Evolutionary conservation across 2,888 invertebrate species (phyloP).

Genomic region (Brachypalpus laphriformis): DNA sequence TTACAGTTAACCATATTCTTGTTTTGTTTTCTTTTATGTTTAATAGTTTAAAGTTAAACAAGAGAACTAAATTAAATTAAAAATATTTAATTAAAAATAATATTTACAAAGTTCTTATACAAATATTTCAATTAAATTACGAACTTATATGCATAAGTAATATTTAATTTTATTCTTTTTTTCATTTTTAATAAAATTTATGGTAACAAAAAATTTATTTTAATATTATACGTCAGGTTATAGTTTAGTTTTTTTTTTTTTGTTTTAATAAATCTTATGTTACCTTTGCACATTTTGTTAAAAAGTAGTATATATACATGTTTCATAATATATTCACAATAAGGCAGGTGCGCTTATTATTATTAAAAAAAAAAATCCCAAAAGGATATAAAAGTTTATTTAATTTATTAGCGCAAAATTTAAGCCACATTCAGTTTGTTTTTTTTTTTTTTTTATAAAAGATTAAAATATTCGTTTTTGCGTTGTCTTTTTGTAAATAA

Average conservation of each 20-base stretch:
- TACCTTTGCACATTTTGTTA: slow-evolving; percentile 63
- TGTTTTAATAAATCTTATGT: slow-evolving; percentile 25
- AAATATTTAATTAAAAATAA: slow-evolving; percentile 52
- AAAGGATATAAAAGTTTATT: neutral
- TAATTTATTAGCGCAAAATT: neutral
- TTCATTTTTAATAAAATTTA: neutral
- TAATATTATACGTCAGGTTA: neutral
- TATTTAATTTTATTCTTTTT: neutral
- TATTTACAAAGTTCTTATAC: slow-evolving; percentile 54
- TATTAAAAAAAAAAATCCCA: neutral
- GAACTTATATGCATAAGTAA: slow-evolving; percentile 26
- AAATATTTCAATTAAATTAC: slow-evolving; percentile 52
- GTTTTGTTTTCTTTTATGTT: slow-evolving; percentile 20
- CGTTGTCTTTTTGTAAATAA: slow-evolving; percentile 27
- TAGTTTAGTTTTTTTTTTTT: neutral
- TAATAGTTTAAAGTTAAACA: slow-evolving; percentile 38
- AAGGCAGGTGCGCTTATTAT: slow-evolving; percentile 62
- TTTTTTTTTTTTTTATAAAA: too few species aligned
- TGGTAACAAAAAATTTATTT: slow-evolving; percentile 14
- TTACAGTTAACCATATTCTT: slow-evolving; percentile 56
- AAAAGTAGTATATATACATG: slow-evolving; percentile 55
- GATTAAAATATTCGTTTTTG: neutral
- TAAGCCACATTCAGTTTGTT: slow-evolving; percentile 34
- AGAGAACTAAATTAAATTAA: slow-evolving; percentile 35
- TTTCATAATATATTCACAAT: slow-evolving; percentile 63